Conservation (phyloP, 2,888 invertebrate genomes). For the Hymenopus coronatus region DNA sequence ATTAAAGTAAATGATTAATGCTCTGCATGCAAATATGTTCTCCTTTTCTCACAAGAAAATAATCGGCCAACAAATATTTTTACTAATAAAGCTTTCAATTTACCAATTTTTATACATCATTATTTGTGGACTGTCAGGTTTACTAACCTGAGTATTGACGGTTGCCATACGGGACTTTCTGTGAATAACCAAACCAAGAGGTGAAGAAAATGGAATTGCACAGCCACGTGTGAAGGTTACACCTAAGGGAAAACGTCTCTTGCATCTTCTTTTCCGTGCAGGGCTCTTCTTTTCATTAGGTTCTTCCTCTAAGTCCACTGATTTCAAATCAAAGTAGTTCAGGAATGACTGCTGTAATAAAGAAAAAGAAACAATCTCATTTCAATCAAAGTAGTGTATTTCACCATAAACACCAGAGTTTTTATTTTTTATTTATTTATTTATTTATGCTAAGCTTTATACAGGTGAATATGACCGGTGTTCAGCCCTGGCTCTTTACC, state of each 20-base stretch:
- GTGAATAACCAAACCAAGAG: constrained; percentile 7
- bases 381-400: too few relatives aligned
- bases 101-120: too few relatives aligned
- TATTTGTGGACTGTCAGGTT: background rate
- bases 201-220: constrained; percentile 12
- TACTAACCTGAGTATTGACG: background rate
- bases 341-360: background rate
- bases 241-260: background rate
- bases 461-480: too few relatives aligned
- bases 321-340: background rate
- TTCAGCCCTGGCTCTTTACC: too few relatives aligned
- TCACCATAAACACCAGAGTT: too few relatives aligned
- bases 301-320: background rate
- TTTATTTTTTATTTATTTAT: too few relatives aligned
- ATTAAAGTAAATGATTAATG: too few relatives aligned
- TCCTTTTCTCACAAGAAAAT: too few relatives aligned
- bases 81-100: too few relatives aligned
- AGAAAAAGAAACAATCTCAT: background rate
- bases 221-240: background rate
- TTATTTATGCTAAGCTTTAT: too few relatives aligned
- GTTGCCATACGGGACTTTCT: background rate
- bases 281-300: background rate
- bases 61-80: too few relatives aligned
- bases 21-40: too few relatives aligned
- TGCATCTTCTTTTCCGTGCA: background rate